phyloP scores from a whole-genome alignment of 1,140 invertebrate genomes.

The Eulimnadia texana region DNA sequence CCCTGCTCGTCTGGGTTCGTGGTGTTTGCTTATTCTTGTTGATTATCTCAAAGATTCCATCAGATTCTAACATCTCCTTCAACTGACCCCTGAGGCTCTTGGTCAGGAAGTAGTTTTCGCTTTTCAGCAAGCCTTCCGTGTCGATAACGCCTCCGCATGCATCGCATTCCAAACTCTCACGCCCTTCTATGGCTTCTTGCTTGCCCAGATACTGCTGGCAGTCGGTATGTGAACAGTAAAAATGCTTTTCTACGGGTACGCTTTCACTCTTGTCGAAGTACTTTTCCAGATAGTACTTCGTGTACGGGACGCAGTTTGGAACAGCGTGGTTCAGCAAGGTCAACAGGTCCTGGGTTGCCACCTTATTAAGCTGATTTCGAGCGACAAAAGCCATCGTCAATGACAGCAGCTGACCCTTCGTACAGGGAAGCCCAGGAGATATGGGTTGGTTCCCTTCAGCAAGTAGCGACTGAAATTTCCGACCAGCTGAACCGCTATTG shows the following conservation, averaged over 20 bases:
- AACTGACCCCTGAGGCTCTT: neutral
- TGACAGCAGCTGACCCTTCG: slow-evolving; percentile 8
- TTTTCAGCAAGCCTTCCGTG: neutral
- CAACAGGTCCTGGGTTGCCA: neutral
- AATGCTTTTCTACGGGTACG: neutral
- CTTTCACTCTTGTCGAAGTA: neutral
- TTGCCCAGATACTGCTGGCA: neutral
- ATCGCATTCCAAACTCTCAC: neutral
- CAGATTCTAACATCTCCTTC: neutral
- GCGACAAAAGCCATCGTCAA: neutral
- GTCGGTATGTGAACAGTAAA: slow-evolving; percentile 1
- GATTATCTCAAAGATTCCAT: neutral
- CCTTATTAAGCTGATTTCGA: slow-evolving; percentile 1
- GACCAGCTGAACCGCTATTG: too few relatives aligned
- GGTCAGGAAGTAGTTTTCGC: neutral
- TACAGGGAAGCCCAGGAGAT: too few relatives aligned
- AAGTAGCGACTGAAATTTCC: too few relatives aligned
- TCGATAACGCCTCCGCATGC: neutral
- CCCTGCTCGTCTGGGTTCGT: neutral
- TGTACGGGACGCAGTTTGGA: neutral
- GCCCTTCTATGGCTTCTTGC: neutral
- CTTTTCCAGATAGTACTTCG: neutral
- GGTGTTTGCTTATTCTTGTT: neutral
- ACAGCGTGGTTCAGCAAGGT: slow-evolving; percentile 1
- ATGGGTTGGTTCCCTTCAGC: too few relatives aligned